Conservation (phyloP, 2,113 vertebrate genomes). For the Microcebus tavaratra region DNA sequence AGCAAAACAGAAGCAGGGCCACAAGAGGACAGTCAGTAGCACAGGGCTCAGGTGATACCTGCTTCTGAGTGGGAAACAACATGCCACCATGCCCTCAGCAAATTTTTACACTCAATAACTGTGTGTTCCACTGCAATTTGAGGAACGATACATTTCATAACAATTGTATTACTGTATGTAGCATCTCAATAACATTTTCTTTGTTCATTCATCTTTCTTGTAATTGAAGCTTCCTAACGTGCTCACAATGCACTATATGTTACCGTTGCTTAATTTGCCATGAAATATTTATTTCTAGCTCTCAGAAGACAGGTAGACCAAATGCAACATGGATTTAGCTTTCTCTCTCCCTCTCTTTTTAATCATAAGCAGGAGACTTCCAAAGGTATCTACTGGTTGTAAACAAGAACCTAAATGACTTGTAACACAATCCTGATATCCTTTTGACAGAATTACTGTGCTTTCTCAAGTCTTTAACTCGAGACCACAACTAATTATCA, state of each 20-base stretch:
- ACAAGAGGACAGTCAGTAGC: background rate
- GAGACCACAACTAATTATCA: background rate
- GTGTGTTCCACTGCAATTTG: background rate
- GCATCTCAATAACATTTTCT: conserved; percentile 32
- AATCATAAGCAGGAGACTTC: background rate
- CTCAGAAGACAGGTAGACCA: background rate
- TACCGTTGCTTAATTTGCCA: background rate
- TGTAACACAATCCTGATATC: background rate
- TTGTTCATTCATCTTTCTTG: background rate
- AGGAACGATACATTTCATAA: conserved; percentile 41
- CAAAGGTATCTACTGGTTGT: background rate
- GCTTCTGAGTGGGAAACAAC: background rate
- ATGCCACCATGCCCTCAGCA: background rate
- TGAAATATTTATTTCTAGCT: conserved; percentile 50
- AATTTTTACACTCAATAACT: background rate
- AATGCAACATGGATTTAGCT: background rate
- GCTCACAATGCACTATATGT: background rate
- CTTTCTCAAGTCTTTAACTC: conserved; percentile 19
- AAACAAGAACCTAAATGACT: background rate
- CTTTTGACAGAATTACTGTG: background rate
- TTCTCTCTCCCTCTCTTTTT: background rate
- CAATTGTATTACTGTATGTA: background rate
- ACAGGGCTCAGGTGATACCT: background rate
- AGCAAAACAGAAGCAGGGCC: background rate
- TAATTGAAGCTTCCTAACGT: background rate